Evolutionary conservation across 1,140 invertebrate genomes (phyloP), one percentile per base, ranked within the genome.

Genomic region (Camponotus floridanus): DNA sequence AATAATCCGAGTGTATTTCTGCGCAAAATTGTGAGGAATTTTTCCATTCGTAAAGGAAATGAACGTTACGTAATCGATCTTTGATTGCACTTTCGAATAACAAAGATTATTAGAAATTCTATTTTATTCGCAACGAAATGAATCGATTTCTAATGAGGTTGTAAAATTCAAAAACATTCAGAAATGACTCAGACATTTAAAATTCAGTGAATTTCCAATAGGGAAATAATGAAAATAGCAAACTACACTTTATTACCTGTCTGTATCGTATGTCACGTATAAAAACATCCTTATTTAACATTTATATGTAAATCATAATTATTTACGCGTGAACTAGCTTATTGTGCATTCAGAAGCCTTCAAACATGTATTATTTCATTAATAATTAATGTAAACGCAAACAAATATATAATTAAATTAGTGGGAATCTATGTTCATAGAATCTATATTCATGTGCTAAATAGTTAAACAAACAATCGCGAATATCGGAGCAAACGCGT

Each of bases 131-230:
- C 18, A 11, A 74, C 21, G 79, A 26, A 26, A 62, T 45, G 18
- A 36, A 57, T 73, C 67, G 39, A 73, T 83, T 39, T 57, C 39
- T 83, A 74, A 83, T 83, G 68, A 83, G 74, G 55, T 57, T 74
- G 5, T 15, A 36, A 13, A 48, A 5, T 61, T 57, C 15, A 61
- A 73, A 31, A 55, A 71, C 9, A 61, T 11, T 73, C 18, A 0
- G 21, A 33, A 73, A 83, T 83, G 73, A 83, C 74, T 74, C 4
- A 48, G 39, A 18, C 26, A 21, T 61, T 83, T 74, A 62, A 48
- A 73, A 21, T n/a, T 73, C 55, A 18, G 18, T n/a, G 33, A 61
- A 36, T 61, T 73, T 61, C 13, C 18, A 61, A 8, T 36, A 45
- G 42, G 26, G 3, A 45, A 8, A 33, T 15, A 36, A 83, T 21